These are phyloP conservation scores for Caradrina kadenii DNA, from an alignment of 2,888 invertebrate species.

Conservation along the genomic window DNA sequence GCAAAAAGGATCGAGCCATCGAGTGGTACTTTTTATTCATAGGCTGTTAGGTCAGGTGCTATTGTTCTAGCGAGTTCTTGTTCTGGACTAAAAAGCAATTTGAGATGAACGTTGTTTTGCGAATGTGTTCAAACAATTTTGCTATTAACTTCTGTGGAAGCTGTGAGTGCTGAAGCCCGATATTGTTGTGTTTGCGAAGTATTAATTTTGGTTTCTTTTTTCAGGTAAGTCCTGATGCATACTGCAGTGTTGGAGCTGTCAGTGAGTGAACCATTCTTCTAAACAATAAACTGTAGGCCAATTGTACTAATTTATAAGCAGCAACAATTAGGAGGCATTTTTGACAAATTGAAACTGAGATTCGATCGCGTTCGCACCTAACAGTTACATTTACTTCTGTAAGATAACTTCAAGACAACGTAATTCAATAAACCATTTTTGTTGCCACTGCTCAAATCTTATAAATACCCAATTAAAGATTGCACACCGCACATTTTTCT, in stretches of 20 bases:
- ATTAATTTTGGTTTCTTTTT: conserved; percentile 54
- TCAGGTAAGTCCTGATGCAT: conserved; percentile 63
- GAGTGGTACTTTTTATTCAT: conserved; percentile 57
- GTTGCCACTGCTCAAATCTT: conserved; percentile 35
- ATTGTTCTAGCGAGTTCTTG: conserved; percentile 73
- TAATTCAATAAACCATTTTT: conserved; percentile 8
- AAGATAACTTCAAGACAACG: background rate
- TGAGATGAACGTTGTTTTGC: conserved; percentile 63
- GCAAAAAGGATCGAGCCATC: conserved; percentile 60
- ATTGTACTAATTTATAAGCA: background rate
- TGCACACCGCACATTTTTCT: conserved; percentile 41
- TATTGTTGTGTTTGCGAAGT: conserved; percentile 33
- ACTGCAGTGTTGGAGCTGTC: conserved; percentile 6
- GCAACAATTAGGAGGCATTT: too few relatives aligned
- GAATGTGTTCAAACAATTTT: conserved; percentile 61
- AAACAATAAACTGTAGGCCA: background rate
- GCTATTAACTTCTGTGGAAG: conserved; percentile 43
- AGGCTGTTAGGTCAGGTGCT: conserved; percentile 57
- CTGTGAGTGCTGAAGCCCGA: conserved; percentile 16
- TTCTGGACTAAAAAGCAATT: conserved; percentile 67
- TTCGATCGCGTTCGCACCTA: too few relatives aligned
- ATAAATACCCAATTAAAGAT: conserved; percentile 39
- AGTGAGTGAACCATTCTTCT: conserved; percentile 27
- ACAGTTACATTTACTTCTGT: background rate
- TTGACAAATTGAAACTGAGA: too few relatives aligned